These are phyloP conservation scores for Edolisoma coerulescens DNA, from an alignment of 2,113 vertebrate species.

Conservation along the genomic window DNA sequence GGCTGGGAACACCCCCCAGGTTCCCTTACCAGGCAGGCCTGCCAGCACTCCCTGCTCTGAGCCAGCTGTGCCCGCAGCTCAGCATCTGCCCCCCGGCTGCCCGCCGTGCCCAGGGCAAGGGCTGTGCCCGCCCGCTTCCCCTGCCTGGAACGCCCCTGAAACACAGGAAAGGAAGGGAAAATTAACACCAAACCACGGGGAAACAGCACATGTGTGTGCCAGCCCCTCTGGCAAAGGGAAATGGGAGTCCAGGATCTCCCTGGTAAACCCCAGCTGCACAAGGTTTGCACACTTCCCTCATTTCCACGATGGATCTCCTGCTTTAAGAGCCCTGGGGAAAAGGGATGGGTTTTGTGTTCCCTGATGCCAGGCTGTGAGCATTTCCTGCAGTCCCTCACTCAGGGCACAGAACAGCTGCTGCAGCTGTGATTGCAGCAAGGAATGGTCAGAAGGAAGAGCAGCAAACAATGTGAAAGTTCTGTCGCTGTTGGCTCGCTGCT, in stretches of 20 bases:
- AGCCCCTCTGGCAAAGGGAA: background rate
- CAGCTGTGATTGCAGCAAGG: background rate
- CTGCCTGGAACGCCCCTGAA: slow-evolving; percentile 56
- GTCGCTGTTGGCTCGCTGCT: background rate
- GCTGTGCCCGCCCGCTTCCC: slow-evolving; percentile 9
- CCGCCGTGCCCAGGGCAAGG: slow-evolving; percentile 69
- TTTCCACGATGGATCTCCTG: background rate
- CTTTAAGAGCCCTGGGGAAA: background rate
- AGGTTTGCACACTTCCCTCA: too few species aligned
- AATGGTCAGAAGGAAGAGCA: background rate
- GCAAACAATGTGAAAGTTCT: background rate
- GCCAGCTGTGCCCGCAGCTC: slow-evolving; percentile 64
- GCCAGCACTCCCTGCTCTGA: slow-evolving; percentile 70
- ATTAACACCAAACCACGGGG: background rate
- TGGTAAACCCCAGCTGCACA: background rate
- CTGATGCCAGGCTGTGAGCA: background rate
- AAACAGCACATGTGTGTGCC: background rate
- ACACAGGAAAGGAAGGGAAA: background rate
- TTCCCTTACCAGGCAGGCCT: slow-evolving; percentile 75
- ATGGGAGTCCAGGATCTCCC: too few species aligned
- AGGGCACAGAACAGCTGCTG: background rate
- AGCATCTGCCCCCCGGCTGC: slow-evolving; percentile 69
- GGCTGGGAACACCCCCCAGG: background rate
- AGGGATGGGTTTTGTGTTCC: background rate
- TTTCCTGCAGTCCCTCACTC: background rate